These are phyloP conservation scores for Plectropomus leopardus DNA, from an alignment of 2,113 vertebrate genomes.

Conservation along the genomic window DNA sequence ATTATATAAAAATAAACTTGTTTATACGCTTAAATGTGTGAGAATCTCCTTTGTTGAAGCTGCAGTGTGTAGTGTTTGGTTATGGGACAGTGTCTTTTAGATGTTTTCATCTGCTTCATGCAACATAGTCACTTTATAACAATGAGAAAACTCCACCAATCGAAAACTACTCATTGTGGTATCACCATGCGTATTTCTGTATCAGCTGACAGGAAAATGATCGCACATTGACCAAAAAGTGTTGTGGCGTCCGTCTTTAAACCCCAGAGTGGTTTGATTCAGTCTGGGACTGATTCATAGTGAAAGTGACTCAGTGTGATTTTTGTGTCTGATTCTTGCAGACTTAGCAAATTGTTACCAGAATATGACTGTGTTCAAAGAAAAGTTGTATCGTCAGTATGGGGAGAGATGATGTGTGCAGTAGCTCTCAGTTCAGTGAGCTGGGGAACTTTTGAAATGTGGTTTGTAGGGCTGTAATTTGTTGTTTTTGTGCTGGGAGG, in stretches of 20 bases:
- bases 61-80: neutral
- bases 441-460: slow-evolving; percentile 34
- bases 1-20: neutral
- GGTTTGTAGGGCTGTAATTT: slow-evolving; percentile 77
- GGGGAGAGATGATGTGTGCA: slow-evolving; percentile 40
- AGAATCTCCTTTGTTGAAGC: neutral
- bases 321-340: slow-evolving; percentile 35
- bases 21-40: neutral
- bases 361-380: slow-evolving; percentile 27
- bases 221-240: slow-evolving; percentile 10
- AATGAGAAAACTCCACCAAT: slow-evolving; percentile 15
- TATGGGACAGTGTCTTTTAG: no score
- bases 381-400: slow-evolving; percentile 28
- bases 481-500: slow-evolving; percentile 79
- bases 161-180: neutral
- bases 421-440: slow-evolving; percentile 27
- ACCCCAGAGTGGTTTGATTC: slow-evolving; percentile 3
- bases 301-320: slow-evolving; percentile 60
- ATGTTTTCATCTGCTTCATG: no score
- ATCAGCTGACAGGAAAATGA: neutral
- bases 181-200: neutral
- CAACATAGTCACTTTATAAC: neutral
- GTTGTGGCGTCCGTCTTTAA: slow-evolving; percentile 3
- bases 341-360: slow-evolving; percentile 29
- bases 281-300: slow-evolving; percentile 45